Conservation (phyloP, 2,113 vertebrate genomes). For the Ictidomys tridecemlineatus region DNA sequence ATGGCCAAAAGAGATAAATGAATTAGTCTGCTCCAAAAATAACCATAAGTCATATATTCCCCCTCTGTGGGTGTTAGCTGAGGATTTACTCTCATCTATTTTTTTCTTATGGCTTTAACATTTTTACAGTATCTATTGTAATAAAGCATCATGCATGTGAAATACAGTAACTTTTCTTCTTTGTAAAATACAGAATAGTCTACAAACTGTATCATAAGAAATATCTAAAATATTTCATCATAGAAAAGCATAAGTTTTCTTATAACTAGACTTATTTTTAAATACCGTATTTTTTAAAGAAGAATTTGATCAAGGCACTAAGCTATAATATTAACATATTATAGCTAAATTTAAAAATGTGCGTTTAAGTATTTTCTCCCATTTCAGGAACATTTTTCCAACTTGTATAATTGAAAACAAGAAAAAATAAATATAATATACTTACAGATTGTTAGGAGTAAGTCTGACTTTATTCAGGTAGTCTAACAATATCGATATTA, state of each 20-base stretch:
- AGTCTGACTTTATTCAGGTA: not conserved
- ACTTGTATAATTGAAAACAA: not conserved
- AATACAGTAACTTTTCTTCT: not conserved
- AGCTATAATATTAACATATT: not conserved
- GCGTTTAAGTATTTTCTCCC: not conserved
- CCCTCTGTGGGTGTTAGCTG: not conserved
- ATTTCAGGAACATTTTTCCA: not conserved
- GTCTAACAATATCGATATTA: not conserved
- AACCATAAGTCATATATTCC: not conserved
- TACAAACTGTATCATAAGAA: not conserved
- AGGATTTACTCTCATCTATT: not conserved
- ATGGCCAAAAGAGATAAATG: not conserved
- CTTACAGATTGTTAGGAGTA: not conserved
- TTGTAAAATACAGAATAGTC: not conserved
- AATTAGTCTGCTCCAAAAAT: not conserved
- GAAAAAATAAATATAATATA: not conserved
- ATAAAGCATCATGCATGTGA: not conserved
- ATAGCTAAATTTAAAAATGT: slow-evolving; percentile 21
- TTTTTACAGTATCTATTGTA: not conserved
- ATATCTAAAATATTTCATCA: not conserved
- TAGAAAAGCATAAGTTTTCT: not conserved
- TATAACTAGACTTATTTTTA: not conserved
- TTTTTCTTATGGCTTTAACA: not conserved
- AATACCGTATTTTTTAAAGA: not conserved
- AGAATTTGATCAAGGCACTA: not conserved